Evolutionary conservation across 2,113 vertebrate species (phyloP).

Genomic region (Fulmarus glacialis): DNA sequence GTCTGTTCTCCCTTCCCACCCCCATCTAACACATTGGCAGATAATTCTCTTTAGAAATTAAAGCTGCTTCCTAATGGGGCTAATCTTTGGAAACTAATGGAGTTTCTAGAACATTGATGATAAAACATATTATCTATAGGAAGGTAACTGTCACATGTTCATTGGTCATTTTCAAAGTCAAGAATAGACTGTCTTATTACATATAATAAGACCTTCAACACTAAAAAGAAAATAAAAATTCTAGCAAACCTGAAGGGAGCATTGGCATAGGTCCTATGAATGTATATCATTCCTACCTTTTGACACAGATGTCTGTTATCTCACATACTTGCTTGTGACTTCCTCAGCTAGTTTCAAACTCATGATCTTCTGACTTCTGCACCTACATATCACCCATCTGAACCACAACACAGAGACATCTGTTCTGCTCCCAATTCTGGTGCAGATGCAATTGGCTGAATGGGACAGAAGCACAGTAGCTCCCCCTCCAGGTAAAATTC

Average conservation of each 20-base stretch:
- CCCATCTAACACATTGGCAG: not conserved
- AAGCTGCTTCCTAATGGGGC: not conserved
- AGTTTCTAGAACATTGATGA: not conserved
- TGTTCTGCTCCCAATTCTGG: not conserved
- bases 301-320: not conserved
- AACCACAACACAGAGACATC: not conserved
- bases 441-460: not conserved
- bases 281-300: not conserved
- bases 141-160: not conserved
- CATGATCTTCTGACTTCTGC: not conserved
- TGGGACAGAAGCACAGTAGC: not conserved
- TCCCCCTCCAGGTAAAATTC: not conserved
- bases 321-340: not conserved
- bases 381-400: not conserved
- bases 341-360: not conserved
- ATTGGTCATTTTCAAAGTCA: not conserved
- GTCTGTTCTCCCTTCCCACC: not conserved
- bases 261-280: not conserved
- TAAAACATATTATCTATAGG: not conserved
- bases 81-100: not conserved
- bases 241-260: not conserved
- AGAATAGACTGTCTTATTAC: not conserved
- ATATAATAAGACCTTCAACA: not conserved
- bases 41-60: not conserved
- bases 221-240: not conserved